A percentile compares a stretch with the other conserved stretches of the same genome.
These are phyloP conservation scores for Cinclus cinclus DNA, from an alignment of 2,113 vertebrate species.

Conservation along the genomic window DNA sequence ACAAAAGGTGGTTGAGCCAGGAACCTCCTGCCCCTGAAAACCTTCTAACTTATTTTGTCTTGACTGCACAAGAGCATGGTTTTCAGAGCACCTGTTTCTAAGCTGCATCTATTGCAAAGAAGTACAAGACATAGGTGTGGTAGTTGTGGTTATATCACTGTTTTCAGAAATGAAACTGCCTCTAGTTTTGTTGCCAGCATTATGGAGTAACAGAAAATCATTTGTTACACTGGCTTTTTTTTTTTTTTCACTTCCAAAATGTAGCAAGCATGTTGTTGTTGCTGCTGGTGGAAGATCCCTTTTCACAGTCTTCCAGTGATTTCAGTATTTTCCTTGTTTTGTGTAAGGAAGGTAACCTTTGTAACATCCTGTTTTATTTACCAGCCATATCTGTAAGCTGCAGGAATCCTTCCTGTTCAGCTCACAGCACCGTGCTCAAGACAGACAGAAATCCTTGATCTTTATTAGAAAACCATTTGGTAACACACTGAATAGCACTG, in stretches of 20 bases:
- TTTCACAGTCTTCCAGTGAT: background rate
- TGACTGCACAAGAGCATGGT: accelerated
- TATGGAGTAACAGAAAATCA: background rate
- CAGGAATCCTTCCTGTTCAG: background rate
- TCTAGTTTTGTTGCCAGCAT: background rate
- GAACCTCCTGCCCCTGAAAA: background rate
- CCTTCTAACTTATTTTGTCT: background rate
- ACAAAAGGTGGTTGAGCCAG: background rate
- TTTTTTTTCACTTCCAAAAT: background rate
- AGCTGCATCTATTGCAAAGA: background rate
- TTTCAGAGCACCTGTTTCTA: background rate
- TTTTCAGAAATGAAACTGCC: background rate
- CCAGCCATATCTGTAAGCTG: background rate
- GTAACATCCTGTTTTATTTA: background rate
- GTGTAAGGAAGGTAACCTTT: background rate
- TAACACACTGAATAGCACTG: background rate
- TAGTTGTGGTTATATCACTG: background rate
- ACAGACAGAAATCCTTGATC: background rate
- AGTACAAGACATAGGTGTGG: background rate
- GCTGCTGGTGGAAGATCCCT: background rate
- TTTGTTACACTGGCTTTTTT: background rate
- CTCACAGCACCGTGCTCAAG: background rate
- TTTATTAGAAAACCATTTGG: background rate
- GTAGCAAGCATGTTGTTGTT: background rate
- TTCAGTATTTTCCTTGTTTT: background rate